phyloP scores from a whole-genome alignment of 1,140 invertebrate genomes.

The Aradophagus sp. region DNA sequence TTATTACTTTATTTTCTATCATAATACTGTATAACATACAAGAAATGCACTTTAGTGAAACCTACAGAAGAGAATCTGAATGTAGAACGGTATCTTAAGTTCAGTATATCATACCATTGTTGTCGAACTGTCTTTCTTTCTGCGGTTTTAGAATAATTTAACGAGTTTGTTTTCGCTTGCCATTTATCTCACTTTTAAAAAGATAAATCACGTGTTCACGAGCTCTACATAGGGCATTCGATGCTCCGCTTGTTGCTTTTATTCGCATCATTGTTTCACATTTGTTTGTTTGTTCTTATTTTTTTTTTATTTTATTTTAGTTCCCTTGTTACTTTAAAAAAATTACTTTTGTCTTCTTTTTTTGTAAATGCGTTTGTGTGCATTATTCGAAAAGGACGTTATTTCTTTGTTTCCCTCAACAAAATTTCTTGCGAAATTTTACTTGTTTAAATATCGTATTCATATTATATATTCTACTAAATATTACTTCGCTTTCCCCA shows the following conservation, averaged over 20 bases:
- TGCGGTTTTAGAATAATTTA: constrained; percentile 64
- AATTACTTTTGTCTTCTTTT: constrained; percentile 50
- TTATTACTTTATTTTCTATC: constrained; percentile 78
- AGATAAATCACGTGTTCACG: constrained; percentile 60
- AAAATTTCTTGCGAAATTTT: constrained; percentile 42
- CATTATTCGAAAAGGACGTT: constrained; percentile 55
- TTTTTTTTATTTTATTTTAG: constrained; percentile 28
- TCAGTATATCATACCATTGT: constrained; percentile 59
- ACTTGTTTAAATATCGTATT: constrained; percentile 59
- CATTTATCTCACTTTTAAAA: constrained; percentile 58
- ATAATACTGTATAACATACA: constrained; percentile 92
- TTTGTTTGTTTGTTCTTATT: constrained; percentile 33
- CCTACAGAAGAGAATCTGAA: constrained; percentile 85
- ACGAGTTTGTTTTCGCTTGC: constrained; percentile 61
- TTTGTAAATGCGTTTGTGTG: constrained; percentile 46
- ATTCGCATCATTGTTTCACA: constrained; percentile 42
- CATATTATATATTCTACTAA: constrained; percentile 61
- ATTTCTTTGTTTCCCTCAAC: constrained; percentile 47
- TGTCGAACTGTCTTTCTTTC: constrained; percentile 62
- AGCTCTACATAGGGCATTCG: constrained; percentile 63
- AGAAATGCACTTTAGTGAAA: constrained; percentile 91
- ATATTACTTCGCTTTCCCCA: constrained; percentile 62
- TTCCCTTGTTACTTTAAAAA: constrained; percentile 43
- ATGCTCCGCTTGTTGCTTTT: constrained; percentile 53
- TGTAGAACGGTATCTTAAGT: constrained; percentile 66